phyloP scores from a whole-genome alignment of 2,113 vertebrate genomes.

The Bungarus multicinctus region DNA sequence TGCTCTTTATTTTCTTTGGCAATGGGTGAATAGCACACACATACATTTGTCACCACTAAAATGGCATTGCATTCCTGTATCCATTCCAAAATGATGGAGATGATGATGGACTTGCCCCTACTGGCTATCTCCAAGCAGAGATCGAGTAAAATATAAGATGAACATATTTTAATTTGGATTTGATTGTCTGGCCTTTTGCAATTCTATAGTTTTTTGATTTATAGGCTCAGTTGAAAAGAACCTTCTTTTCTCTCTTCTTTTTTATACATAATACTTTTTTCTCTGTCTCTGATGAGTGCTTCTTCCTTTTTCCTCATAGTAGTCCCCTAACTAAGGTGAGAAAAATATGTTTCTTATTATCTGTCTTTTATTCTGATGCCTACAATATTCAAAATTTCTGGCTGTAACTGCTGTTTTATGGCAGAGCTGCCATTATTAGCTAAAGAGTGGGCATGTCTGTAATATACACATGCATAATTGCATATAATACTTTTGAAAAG shows the following conservation, averaged over 20 bases:
- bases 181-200: neutral
- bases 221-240: neutral
- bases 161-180: neutral
- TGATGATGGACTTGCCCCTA: neutral
- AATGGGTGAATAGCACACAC: neutral
- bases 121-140: neutral
- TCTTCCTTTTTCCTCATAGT: neutral
- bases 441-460: neutral
- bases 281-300: neutral
- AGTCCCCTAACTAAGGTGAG: neutral
- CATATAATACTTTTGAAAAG: constrained; percentile 8
- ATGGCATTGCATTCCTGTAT: neutral
- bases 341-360: neutral
- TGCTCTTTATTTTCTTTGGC: neutral
- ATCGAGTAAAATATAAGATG: neutral
- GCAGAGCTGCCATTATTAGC: neutral
- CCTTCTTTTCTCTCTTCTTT: neutral
- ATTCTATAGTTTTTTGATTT: neutral
- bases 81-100: neutral
- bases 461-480: neutral
- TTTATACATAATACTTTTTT: neutral
- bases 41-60: neutral
- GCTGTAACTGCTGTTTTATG: neutral
- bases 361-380: neutral
- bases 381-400: neutral